A percentile compares a stretch with the other conserved stretches of the same genome.
These are phyloP conservation scores for Trididemnum miniatum DNA, from an alignment of 23 tunicate species.

Conservation along the genomic window DNA sequence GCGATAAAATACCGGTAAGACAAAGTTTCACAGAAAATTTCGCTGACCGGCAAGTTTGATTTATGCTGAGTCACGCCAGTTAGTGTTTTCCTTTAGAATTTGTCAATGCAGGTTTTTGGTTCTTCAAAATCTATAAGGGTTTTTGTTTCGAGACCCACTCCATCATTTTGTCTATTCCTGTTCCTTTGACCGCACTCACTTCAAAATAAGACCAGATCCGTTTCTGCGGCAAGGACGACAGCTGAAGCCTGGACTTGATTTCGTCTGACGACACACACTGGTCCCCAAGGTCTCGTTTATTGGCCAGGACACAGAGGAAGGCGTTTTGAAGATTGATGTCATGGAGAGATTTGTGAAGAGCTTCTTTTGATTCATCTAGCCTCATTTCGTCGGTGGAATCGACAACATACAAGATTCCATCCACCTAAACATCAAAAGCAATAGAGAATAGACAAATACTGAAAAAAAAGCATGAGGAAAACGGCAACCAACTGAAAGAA, in stretches of 20 bases:
- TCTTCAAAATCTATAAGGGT: not conserved
- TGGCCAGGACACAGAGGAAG: conserved; percentile 71
- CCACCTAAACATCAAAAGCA: conserved; percentile 21
- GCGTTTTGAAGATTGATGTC: conserved; percentile 75
- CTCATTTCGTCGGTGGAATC: conserved; percentile 73
- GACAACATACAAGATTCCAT: conserved; percentile 71
- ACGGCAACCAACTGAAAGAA: too few species aligned
- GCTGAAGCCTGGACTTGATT: conserved; percentile 36
- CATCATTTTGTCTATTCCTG: conserved; percentile 57
- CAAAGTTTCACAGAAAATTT: too few species aligned
- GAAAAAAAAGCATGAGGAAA: too few species aligned
- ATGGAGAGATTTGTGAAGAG: conserved; percentile 68
- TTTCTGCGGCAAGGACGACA: conserved; percentile 39
- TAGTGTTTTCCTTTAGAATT: too few species aligned
- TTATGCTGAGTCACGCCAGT: too few species aligned
- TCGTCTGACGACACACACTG: conserved; percentile 54
- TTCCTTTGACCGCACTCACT: conserved; percentile 83
- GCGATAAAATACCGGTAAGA: too few species aligned
- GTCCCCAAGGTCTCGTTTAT: conserved; percentile 69
- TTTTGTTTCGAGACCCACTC: conserved; percentile 67
- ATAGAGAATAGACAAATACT: too few species aligned
- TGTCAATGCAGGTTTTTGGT: too few species aligned
- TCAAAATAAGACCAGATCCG: conserved; percentile 58
- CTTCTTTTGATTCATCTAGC: conserved; percentile 73
- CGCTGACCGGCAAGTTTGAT: too few species aligned